Base-by-base conservation (phyloP, 2,113 vertebrate genomes). In the Scytalopus superciliaris region DNA sequence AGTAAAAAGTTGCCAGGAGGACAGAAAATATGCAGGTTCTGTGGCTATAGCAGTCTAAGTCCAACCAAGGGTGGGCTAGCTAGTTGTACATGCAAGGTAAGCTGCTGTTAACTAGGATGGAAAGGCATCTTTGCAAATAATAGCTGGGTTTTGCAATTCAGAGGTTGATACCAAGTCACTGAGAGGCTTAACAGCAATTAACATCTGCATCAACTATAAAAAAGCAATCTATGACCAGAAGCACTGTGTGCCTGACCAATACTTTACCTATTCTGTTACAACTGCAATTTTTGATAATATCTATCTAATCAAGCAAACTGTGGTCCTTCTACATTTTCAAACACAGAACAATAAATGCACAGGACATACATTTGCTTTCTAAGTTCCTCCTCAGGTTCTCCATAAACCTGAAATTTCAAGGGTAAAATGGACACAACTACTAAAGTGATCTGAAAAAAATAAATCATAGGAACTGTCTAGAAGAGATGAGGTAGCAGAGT, bases 221-320 rank as follows among this genome's bases (percentile, higher is more conserved):
- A 49, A 55, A 25, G 30, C n/a, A 59, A 37, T 4, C 10, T 27
- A 53, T 12, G 3, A 45, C 47, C 21, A 68, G 31, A 49, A 69
- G 11, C 17, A 62, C 6, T 22, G 9, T 9, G 59, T 9, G 33
- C 33, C 24, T 60, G 30, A 76, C 7, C 72, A 67, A 75, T 15
- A 47, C 8, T 44, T 56, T 4, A 44, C 11, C 10, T 60, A 28
- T 15, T 52, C 11, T 44, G 14, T 18, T 42, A 24, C 10, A 68
- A 73, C 21, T 11, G 23, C 14, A 68, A 8, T 18, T 87, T 75
- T 69, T 47, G 1, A 1, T n/a, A 52, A 56, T 0, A 0, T 3
- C 0, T 33, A n/a, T 30, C 30, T 60, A n/a, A 64, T 18, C 7
- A 75, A 63, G 44, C 39, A 70, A 69, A 5, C 10, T 57, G n/a